Evolutionary conservation across 2,113 vertebrate genomes (phyloP).

Genomic region (Mesoclemmys tuberculata): DNA sequence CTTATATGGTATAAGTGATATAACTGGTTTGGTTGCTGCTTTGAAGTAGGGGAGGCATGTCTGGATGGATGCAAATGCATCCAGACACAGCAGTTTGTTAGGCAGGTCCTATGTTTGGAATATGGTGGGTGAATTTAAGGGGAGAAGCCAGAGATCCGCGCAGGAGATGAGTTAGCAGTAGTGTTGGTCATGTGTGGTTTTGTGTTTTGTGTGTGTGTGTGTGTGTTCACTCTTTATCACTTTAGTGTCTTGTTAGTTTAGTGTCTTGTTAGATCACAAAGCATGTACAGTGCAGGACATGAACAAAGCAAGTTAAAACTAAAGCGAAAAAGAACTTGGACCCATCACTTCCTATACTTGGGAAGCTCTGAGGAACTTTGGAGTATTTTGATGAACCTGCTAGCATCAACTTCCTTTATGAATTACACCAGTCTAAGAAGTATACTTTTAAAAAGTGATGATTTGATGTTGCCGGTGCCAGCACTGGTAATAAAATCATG

Average conservation of each 20-base stretch:
- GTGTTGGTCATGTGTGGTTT: not conserved
- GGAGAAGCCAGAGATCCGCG: not conserved
- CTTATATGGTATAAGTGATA: not conserved
- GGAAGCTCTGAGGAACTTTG: not conserved
- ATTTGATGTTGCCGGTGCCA: not conserved
- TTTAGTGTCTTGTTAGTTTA: not conserved
- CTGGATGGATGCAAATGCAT: not conserved
- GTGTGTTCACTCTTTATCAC: not conserved
- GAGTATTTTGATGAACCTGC: not conserved
- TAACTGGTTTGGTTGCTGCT: not conserved
- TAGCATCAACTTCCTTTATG: not conserved
- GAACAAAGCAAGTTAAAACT: not conserved
- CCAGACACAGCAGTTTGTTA: not conserved
- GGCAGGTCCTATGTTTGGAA: not conserved
- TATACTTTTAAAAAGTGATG: not conserved
- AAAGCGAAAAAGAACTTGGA: not conserved
- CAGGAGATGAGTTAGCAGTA: not conserved
- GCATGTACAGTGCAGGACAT: accelerated
- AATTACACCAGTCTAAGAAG: not conserved
- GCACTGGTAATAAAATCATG: not conserved
- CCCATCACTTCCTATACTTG: accelerated
- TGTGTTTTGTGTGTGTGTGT: not conserved
- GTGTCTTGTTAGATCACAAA: not conserved
- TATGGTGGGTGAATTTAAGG: not conserved
- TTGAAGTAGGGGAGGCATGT: not conserved